Conservation (phyloP, 2,797 vertebrate genomes). For the Sebastes hubbsi region DNA sequence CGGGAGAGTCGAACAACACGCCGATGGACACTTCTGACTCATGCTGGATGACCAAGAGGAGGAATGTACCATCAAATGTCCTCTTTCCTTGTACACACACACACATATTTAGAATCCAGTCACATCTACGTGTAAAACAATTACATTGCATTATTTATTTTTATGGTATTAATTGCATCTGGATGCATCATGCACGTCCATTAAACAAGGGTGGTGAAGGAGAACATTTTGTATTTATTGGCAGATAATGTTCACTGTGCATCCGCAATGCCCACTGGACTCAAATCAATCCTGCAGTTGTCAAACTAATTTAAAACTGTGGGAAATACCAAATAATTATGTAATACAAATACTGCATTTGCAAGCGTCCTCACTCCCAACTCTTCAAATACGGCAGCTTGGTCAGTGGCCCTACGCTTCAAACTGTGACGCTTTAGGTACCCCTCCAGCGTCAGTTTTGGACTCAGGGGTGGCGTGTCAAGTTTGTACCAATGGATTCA, state of each 20-base stretch:
- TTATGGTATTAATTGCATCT: not conserved
- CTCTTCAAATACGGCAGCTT: too few species aligned
- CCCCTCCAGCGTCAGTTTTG: too few species aligned
- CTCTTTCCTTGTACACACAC: not conserved
- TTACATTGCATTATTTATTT: not conserved
- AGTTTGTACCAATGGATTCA: too few species aligned
- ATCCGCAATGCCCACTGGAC: not conserved
- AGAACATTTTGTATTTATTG: not conserved
- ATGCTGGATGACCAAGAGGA: slow-evolving; percentile 30
- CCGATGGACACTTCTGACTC: slow-evolving; percentile 52
- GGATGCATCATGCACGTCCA: not conserved
- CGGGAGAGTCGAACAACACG: not conserved
- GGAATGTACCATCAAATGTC: not conserved
- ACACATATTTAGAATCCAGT: not conserved
- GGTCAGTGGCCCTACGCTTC: too few species aligned
- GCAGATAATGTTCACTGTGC: not conserved
- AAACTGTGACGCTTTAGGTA: too few species aligned
- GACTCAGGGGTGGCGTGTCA: too few species aligned
- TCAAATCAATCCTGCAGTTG: too few species aligned
- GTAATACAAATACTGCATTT: too few species aligned
- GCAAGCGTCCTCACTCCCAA: too few species aligned
- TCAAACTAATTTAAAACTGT: too few species aligned
- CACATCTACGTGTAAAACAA: not conserved
- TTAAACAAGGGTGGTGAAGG: not conserved
- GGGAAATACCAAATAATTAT: too few species aligned